Evolutionary conservation across 2,113 vertebrate genomes (phyloP).

Genomic region (Emberiza fucata): DNA sequence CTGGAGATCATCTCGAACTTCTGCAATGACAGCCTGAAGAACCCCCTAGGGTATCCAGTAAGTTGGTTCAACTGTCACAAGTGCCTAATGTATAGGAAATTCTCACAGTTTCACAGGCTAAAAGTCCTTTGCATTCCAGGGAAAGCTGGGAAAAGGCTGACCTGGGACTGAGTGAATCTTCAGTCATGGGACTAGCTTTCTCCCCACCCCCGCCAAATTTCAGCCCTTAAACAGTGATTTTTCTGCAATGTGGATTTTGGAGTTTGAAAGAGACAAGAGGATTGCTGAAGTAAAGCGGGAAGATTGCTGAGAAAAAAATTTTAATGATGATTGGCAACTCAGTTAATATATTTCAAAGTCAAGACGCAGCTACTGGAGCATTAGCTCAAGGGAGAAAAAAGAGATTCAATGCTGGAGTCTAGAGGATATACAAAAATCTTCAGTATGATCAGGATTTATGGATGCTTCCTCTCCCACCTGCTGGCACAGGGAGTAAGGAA

Average conservation of each 20-base stretch:
- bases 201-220: neutral
- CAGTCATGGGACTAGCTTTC: neutral
- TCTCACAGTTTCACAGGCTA: neutral
- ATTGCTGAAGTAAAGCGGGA: constrained; percentile 34
- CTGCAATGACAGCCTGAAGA: neutral
- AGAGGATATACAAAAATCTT: constrained; percentile 24
- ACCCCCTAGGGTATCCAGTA: neutral
- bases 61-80: neutral
- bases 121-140: neutral
- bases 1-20: neutral
- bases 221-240: neutral
- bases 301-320: constrained; percentile 15
- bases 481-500: neutral
- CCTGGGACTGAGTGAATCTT: neutral
- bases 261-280: neutral
- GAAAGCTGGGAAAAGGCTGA: neutral
- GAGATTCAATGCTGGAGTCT: neutral
- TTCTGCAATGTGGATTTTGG: neutral
- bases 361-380: neutral
- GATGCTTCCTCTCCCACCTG: constrained; percentile 16
- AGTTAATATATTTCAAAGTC: constrained; percentile 51
- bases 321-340: constrained; percentile 37
- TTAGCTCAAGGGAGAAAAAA: neutral
- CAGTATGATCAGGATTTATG: constrained; percentile 30
- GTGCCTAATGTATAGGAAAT: neutral